Evolutionary conservation across 1,140 invertebrate genomes (phyloP), one percentile per base, ranked within the genome.

Genomic region (Drosophila lini): DNA sequence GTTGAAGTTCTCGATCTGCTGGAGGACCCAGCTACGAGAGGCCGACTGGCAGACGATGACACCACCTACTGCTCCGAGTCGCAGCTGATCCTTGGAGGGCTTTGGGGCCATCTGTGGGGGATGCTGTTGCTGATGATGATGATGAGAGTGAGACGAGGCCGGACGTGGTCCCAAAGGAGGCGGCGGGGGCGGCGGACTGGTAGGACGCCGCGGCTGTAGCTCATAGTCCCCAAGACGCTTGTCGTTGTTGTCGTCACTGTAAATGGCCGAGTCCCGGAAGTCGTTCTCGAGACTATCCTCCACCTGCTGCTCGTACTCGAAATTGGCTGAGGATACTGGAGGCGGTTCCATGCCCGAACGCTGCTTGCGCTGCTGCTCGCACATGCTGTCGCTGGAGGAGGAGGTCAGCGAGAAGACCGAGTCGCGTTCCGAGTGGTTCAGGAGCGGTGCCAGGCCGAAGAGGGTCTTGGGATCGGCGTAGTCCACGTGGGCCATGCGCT

Each of bases 401-500:
- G 95, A 95, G 7, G 95, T 95, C 32, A 93, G 77, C 92, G 95
- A 91, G 92, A 96, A 78, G 81, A 95, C 93, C 79, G 94, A 94
- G 64, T 94, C 93, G 1, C 93, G 92, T 52, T 84, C 79, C 13
- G 90, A 91, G 59, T 74, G 70, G 48, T 92, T 92, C 8, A 90
- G 86, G 36, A 92, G 93, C 7, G 52, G 52, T 4, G 85, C 90
- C 19, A 73, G 68, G 31, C 93, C 93, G 53, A 95, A 94, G 0
- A 96, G 92, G 1, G 94, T 94, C 41, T 94, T 94, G 8, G 97
- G 96, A 92, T 97, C 96, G 0, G 96, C 96, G 83, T 97, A 97
- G 80, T 98, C 97, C 0, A 96, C 96, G 82, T 97, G 95, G 8
- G 97, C 97, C 88, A 98, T 97, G 60, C 97, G 94, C 32, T 97